phyloP scores from a whole-genome alignment of 2,888 invertebrate species.

The Caenorhabditis drosophilae region DNA sequence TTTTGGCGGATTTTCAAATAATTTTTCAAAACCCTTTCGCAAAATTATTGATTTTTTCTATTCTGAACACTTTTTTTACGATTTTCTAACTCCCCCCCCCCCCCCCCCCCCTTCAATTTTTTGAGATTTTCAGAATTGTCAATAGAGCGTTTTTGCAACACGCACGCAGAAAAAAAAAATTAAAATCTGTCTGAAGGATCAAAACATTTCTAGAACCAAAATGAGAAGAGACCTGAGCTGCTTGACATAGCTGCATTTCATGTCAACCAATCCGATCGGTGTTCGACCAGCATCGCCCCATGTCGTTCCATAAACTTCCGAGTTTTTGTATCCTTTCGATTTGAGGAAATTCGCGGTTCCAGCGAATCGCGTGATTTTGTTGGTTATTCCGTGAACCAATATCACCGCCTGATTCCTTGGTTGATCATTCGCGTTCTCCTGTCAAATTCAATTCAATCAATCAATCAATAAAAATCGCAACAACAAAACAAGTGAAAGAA shows the following conservation, averaged over 20 bases:
- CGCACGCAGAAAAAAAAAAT: no score
- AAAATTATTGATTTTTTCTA: background rate
- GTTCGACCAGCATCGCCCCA: slow-evolving; percentile 67
- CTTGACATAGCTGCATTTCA: slow-evolving; percentile 67
- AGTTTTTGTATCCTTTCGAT: slow-evolving; percentile 54
- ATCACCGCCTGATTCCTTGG: slow-evolving; percentile 57
- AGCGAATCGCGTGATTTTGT: slow-evolving; percentile 53
- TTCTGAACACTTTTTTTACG: background rate
- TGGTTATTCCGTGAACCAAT: slow-evolving; percentile 67
- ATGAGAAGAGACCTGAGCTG: slow-evolving; percentile 52
- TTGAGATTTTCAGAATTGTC: no score
- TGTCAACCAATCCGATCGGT: slow-evolving; percentile 64
- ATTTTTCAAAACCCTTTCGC: background rate
- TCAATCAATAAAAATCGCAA: slow-evolving; percentile 1
- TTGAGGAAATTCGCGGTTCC: slow-evolving; percentile 51
- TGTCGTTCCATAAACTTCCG: slow-evolving; percentile 65
- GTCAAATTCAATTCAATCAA: no score
- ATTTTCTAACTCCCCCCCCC: no score
- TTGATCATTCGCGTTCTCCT: slow-evolving; percentile 7
- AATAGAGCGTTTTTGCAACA: no score
- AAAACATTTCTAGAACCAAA: background rate
- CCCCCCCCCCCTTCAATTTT: no score
- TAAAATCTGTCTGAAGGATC: background rate
- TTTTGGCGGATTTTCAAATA: background rate
- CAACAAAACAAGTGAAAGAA: background rate